phyloP scores from a whole-genome alignment of 2,797 vertebrate genomes.

The Pogonophryne albipinna region DNA sequence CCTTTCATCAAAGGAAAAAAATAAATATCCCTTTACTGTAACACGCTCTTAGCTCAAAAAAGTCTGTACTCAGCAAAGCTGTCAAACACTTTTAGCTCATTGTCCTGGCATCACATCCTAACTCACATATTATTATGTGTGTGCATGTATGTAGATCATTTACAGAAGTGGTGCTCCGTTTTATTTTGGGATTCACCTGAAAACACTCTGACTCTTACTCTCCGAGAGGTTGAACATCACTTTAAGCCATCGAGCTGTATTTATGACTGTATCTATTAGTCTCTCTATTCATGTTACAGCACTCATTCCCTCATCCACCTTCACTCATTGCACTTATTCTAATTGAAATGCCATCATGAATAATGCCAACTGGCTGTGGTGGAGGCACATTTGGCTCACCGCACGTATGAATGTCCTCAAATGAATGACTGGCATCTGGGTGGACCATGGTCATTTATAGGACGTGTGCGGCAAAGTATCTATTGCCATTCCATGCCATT shows the following conservation, averaged over 20 bases:
- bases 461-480: constrained; percentile 56
- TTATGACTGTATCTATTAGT: constrained; percentile 60
- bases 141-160: constrained; percentile 8
- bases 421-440: constrained; percentile 60
- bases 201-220: constrained; percentile 16
- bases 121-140: background rate
- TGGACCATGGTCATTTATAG: constrained; percentile 56
- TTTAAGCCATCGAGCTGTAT: constrained; percentile 45
- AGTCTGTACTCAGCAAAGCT: constrained; percentile 72
- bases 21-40: constrained; percentile 25
- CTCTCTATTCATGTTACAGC: constrained; percentile 56
- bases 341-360: constrained; percentile 72
- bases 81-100: constrained; percentile 47
- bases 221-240: constrained; percentile 26
- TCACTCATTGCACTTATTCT: constrained; percentile 68
- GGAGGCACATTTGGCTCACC: constrained; percentile 58
- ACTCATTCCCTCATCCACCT: constrained; percentile 55
- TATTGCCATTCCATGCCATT: constrained; percentile 47
- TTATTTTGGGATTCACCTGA: constrained; percentile 38
- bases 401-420: constrained; percentile 42
- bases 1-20: constrained; percentile 55
- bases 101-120: constrained; percentile 40
- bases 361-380: constrained; percentile 51
- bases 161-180: background rate
- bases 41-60: constrained; percentile 51